These are phyloP conservation scores for Heloderma charlesbogerti DNA, from an alignment of 2,113 vertebrate species.

Conservation along the genomic window DNA sequence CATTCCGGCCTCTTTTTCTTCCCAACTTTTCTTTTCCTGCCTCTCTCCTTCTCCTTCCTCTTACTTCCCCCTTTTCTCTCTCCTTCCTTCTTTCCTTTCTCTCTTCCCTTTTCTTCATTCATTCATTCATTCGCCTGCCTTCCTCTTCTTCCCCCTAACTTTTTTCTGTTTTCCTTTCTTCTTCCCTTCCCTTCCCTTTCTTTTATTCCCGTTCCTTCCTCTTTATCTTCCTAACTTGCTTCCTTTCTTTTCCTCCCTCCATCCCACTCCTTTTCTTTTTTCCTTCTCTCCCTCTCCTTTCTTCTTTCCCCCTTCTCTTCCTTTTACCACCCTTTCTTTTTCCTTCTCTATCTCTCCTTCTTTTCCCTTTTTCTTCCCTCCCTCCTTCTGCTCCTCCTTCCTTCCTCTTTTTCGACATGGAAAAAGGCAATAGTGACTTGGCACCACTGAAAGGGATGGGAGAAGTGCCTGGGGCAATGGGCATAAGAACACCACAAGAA, in stretches of 20 bases:
- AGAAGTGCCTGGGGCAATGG: too few species aligned
- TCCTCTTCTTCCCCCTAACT: not conserved
- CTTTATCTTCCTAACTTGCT: too few species aligned
- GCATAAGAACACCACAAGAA: too few species aligned
- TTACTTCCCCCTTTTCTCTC: rapidly evolving
- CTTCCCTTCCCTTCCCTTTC: not conserved
- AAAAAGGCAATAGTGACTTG: not conserved
- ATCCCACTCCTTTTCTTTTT: too few species aligned
- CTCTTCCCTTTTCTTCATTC: too few species aligned
- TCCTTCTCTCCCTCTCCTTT: not conserved
- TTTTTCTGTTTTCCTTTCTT: too few species aligned
- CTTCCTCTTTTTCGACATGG: too few species aligned
- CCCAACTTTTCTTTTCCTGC: too few species aligned
- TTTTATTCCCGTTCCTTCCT: not conserved
- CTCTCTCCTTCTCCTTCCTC: too few species aligned
- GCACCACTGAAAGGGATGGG: not conserved
- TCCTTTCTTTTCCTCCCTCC: not conserved
- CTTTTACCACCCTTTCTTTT: not conserved
- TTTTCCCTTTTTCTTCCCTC: not conserved
- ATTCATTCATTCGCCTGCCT: not conserved
- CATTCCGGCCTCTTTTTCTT: too few species aligned
- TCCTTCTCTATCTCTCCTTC: not conserved
- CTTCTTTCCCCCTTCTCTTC: not conserved
- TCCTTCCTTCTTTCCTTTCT: too few species aligned
- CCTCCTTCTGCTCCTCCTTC: not conserved